Conservation (phyloP, 2,113 vertebrate species). For the Sinocyclocheilus anshuiensis region DNA sequence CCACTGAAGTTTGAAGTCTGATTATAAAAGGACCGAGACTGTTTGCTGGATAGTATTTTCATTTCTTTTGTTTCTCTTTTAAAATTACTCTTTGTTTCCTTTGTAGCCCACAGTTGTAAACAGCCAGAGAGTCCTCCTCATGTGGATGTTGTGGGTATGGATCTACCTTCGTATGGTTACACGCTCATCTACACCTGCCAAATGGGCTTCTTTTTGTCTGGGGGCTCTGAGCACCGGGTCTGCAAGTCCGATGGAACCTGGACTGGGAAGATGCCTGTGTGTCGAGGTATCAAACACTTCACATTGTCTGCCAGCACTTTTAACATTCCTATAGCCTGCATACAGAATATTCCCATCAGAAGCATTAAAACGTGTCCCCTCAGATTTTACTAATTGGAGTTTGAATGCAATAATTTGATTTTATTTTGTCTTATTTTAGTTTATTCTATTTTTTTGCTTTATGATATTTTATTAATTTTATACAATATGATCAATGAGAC, state of each 20-base stretch:
- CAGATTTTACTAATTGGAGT: too few relatives aligned
- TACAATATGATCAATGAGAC: too few relatives aligned
- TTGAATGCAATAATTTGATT: too few relatives aligned
- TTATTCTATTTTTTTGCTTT: too few relatives aligned
- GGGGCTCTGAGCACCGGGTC: slow-evolving; percentile 95
- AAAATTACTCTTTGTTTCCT: neutral
- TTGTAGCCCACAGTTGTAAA: slow-evolving; percentile 92
- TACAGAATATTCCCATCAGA: neutral
- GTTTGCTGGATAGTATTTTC: neutral
- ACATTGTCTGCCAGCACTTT: neutral
- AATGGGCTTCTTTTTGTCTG: slow-evolving; percentile 92
- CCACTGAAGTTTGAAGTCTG: slow-evolving; percentile 26
- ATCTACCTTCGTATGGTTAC: slow-evolving; percentile 93
- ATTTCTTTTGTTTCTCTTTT: neutral
- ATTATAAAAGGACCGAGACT: neutral
- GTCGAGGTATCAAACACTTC: slow-evolving; percentile 80
- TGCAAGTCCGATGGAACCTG: slow-evolving; percentile 95
- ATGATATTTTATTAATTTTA: too few relatives aligned
- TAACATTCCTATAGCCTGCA: neutral
- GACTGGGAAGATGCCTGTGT: slow-evolving; percentile 96
- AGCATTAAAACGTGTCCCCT: too few relatives aligned
- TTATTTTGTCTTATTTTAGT: too few relatives aligned
- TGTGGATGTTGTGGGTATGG: slow-evolving; percentile 94
- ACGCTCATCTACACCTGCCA: slow-evolving; percentile 96
- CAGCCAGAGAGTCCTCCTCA: slow-evolving; percentile 91